A percentile compares a stretch with the other conserved stretches of the same genome.
These are phyloP conservation scores for Paradoxurus hermaphroditus DNA, from an alignment of 2,113 vertebrate species.

Conservation along the genomic window DNA sequence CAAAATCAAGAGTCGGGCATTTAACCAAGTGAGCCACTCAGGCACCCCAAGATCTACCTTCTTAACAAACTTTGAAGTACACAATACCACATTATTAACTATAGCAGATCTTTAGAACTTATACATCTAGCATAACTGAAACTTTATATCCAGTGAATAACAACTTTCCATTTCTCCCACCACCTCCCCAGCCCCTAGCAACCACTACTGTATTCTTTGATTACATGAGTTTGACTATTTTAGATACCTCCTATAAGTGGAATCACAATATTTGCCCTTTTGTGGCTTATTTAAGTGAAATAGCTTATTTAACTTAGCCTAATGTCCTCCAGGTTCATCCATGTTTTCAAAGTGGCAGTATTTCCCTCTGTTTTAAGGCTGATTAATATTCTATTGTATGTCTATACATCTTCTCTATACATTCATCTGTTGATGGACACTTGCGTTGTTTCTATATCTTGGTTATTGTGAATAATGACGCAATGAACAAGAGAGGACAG, in stretches of 20 bases:
- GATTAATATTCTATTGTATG: background rate
- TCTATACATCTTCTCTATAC: background rate
- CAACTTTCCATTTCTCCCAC: background rate
- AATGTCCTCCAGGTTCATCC: background rate
- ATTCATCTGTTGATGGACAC: background rate
- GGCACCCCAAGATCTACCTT: background rate
- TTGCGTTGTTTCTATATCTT: background rate
- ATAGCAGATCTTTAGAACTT: background rate
- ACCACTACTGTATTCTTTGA: background rate
- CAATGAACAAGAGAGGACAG: background rate
- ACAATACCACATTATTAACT: background rate
- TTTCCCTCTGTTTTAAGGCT: background rate
- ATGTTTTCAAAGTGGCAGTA: background rate
- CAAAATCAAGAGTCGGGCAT: too few relatives aligned
- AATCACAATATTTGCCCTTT: background rate
- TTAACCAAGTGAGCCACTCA: too few relatives aligned
- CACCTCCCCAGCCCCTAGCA: background rate
- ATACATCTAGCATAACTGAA: background rate
- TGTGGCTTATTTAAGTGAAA: too few relatives aligned
- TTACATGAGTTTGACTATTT: background rate
- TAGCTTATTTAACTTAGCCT: background rate
- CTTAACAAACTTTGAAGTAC: background rate
- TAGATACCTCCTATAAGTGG: background rate
- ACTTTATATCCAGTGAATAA: background rate
- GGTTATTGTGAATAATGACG: background rate